Conservation (phyloP, 2,797 vertebrate genomes). For the Ctenopoma kingsleyae region DNA sequence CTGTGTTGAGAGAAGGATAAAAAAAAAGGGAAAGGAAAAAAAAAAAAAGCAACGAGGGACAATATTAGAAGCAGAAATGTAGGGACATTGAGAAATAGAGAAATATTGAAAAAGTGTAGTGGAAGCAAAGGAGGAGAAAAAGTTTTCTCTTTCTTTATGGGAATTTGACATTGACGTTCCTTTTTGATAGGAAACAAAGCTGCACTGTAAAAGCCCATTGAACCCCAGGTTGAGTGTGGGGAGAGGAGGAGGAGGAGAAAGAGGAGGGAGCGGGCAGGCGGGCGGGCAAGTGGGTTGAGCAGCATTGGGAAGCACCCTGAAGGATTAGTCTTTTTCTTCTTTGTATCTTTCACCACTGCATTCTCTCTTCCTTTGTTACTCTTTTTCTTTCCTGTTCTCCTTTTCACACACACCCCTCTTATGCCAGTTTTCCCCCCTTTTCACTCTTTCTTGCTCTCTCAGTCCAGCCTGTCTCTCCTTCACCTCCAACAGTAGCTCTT, state of each 20-base stretch:
- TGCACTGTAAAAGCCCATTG: slow-evolving; percentile 68
- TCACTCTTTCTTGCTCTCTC: slow-evolving; percentile 13
- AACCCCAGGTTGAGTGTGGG: slow-evolving; percentile 53
- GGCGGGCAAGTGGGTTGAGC: slow-evolving; percentile 33
- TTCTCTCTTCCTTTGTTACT: slow-evolving; percentile 46
- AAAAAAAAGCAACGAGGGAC: neutral
- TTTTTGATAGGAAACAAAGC: slow-evolving; percentile 69
- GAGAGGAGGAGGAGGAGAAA: slow-evolving; percentile 14
- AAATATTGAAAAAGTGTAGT: slow-evolving; percentile 6
- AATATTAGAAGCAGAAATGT: slow-evolving; percentile 26
- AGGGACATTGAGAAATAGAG: slow-evolving; percentile 16
- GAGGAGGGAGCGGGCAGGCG: slow-evolving; percentile 9
- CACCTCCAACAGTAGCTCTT: slow-evolving; percentile 54
- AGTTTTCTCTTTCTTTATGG: slow-evolving; percentile 11
- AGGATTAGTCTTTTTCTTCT: slow-evolving; percentile 73
- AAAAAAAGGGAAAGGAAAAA: slow-evolving; percentile 5
- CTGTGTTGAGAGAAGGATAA: slow-evolving; percentile 3
- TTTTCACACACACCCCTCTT: slow-evolving; percentile 22
- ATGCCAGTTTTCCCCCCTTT: slow-evolving; percentile 15
- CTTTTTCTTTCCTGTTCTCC: slow-evolving; percentile 28
- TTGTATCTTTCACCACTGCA: slow-evolving; percentile 52
- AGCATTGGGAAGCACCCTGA: slow-evolving; percentile 53
- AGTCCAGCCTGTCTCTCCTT: neutral
- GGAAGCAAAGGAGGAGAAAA: neutral
- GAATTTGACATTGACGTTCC: slow-evolving; percentile 69